phyloP scores from a whole-genome alignment of 2,797 vertebrate genomes.

The Hippoglossus hippoglossus region DNA sequence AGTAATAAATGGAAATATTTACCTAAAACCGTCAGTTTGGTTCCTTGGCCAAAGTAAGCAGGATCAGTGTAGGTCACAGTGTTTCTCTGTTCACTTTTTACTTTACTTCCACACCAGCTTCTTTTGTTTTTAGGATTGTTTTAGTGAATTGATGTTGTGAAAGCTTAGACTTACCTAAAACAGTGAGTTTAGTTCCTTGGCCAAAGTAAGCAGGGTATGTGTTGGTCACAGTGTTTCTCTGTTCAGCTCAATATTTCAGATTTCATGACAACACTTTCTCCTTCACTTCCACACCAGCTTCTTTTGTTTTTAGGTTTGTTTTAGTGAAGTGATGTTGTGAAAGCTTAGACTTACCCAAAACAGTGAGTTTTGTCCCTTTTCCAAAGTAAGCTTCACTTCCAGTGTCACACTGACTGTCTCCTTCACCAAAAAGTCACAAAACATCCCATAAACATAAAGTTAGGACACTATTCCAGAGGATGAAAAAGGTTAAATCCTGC shows the following conservation, averaged over 20 bases:
- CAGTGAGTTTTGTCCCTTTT: conserved; percentile 75
- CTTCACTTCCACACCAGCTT: not conserved
- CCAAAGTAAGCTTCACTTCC: conserved; percentile 63
- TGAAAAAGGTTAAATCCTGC: conserved; percentile 6
- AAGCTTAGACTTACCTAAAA: conserved; percentile 78
- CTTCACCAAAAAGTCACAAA: conserved; percentile 60
- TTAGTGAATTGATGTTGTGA: not conserved
- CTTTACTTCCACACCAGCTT: not conserved
- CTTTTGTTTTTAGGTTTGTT: not conserved
- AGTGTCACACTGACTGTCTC: conserved; percentile 69
- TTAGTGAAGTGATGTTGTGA: not conserved
- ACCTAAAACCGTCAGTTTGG: conserved; percentile 74
- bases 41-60: conserved; percentile 73
- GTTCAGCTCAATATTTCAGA: no score
- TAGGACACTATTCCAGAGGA: conserved; percentile 15
- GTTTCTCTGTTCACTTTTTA: conserved; percentile 20
- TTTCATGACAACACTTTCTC: no score
- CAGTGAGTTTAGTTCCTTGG: conserved; percentile 71
- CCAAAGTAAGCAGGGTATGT: conserved; percentile 57
- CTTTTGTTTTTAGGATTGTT: not conserved
- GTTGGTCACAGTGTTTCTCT: conserved; percentile 65
- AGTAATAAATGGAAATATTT: conserved; percentile 35
- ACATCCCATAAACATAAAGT: not conserved
- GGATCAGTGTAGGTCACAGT: conserved; percentile 53
- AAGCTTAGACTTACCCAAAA: conserved; percentile 67